Percentiles rank a stretch among this genome's conserved stretches.
phyloP scores from a whole-genome alignment of 1,140 invertebrate genomes.

The Paraescarpia echinospica region DNA sequence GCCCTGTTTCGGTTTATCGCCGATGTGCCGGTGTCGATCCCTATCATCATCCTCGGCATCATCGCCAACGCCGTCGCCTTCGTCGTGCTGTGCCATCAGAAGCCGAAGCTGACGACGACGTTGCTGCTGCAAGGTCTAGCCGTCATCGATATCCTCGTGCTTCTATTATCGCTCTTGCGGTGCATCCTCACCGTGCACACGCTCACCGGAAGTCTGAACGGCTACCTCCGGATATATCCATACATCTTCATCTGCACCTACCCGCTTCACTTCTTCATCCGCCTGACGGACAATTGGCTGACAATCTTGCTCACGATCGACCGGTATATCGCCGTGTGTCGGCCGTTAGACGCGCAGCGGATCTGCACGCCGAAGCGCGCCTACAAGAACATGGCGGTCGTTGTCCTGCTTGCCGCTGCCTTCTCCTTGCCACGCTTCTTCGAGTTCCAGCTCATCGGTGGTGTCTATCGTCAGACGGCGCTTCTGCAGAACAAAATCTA shows the following conservation, averaged over 20 bases:
- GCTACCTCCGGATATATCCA: neutral
- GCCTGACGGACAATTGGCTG: conserved; percentile 27
- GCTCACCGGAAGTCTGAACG: neutral
- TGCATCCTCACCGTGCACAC: neutral
- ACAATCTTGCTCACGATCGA: conserved; percentile 27
- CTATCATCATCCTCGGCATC: conserved; percentile 25
- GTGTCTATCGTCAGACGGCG: neutral
- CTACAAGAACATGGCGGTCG: conserved; percentile 20
- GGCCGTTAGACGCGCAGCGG: conserved; percentile 25
- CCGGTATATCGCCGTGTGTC: conserved; percentile 31
- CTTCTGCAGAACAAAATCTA: conserved; percentile 18
- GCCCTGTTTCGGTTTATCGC: neutral
- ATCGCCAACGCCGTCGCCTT: conserved; percentile 26
- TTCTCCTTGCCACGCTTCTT: conserved; percentile 30
- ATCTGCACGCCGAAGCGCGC: conserved; percentile 24
- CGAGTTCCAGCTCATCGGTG: conserved; percentile 20
- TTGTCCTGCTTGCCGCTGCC: conserved; percentile 11
- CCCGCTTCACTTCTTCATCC: conserved; percentile 24
- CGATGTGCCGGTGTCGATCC: conserved; percentile 24
- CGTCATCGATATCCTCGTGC: conserved; percentile 22
- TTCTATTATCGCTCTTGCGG: conserved; percentile 20
- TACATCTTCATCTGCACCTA: conserved; percentile 19
- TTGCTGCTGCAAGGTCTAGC: conserved; percentile 24
- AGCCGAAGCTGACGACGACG: conserved; percentile 23
- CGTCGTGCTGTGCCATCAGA: conserved; percentile 26